Base-by-base conservation (phyloP, 2,113 vertebrate species). In the Rhynchopsitta pachyrhyncha region DNA sequence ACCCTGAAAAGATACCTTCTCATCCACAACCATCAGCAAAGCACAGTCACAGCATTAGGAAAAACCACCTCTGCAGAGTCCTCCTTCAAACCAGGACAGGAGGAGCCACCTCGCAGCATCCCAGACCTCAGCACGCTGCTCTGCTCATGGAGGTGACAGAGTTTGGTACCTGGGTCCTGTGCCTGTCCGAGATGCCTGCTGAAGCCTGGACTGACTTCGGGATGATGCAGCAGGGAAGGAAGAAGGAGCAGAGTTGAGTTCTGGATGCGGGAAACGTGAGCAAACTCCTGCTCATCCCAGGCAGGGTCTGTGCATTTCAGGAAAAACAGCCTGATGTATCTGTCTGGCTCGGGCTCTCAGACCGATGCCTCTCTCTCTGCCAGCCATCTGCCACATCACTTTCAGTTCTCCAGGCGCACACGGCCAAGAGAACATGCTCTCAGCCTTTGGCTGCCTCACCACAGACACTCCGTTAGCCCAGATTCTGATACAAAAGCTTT, bases 301-400 rank as follows among this genome's bases (percentile, higher is more conserved):
- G n/a, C 68, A 92, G 88, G 73, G 44, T 82, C 57, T 49, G 37
- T 70, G 86, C 64, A 17, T 88, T 95, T 95, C 83, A 93, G 88
- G 80, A 92, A 92, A 81, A 92, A 5, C 73, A 81, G 37, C 88
- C 81, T 82, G 83, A 88, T 95, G 27, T 22, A 86, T 92, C 69
- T 94, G 83, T 63, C 88, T 83, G 86, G 91, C 88, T 93, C 3
- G 9, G 82, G 27, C 68, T 46, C 92, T 81, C 79, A 57, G 85
- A 46, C 31, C 0, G 2, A 74, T 57, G 82, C 76, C 3, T 37
- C 86, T 95, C 82, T 88, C 59, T 55, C 91, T 83, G 91, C 94
- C 94, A 96, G 85, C 95, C 95, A 95, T 86, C 96, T 97, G 94
- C 92, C 91, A 94, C 90, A 77, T 22, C 64, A 46, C 88, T 88